Percentiles rank a stretch among this genome's conserved stretches.
Conservation (phyloP, 2,888 invertebrate genomes). For the Cremastinae sp. region DNA sequence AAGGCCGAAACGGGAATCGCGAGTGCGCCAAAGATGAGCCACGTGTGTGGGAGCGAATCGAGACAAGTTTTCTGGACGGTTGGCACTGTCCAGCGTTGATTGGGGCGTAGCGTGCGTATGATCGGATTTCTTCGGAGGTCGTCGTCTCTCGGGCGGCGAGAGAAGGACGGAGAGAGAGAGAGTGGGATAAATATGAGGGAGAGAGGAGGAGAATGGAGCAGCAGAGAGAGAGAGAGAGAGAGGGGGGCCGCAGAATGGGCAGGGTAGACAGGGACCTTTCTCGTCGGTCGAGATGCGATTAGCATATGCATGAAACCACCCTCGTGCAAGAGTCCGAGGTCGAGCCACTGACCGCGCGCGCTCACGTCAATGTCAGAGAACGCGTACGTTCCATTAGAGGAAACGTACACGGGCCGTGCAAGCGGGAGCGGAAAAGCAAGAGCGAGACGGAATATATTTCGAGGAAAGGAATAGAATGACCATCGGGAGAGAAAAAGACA, state of each 20-base stretch:
- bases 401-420: constrained; percentile 26
- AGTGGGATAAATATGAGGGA: too few species aligned
- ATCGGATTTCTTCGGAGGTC: constrained; percentile 27
- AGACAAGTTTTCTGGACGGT: constrained; percentile 15
- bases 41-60: constrained; percentile 24
- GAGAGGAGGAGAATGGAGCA: too few species aligned
- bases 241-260: constrained; percentile 22
- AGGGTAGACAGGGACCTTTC: constrained; percentile 19
- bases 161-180: constrained; percentile 23
- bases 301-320: constrained; percentile 77
- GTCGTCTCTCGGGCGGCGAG: constrained; percentile 8
- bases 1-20: background rate
- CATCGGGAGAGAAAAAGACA: constrained; percentile 1
- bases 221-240: constrained; percentile 20
- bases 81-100: constrained; percentile 3
- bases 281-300: constrained; percentile 69
- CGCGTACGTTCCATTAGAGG: constrained; percentile 37
- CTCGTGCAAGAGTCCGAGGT: constrained; percentile 65
- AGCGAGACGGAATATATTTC: constrained; percentile 5
- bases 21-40: background rate
- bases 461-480: background rate
- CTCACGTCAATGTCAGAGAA: constrained; percentile 73
- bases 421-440: constrained; percentile 17
- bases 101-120: constrained; percentile 30
- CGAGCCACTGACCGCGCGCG: constrained; percentile 71